Conservation (phyloP, 2,888 invertebrate species). For the Sinotaia quadrata region DNA sequence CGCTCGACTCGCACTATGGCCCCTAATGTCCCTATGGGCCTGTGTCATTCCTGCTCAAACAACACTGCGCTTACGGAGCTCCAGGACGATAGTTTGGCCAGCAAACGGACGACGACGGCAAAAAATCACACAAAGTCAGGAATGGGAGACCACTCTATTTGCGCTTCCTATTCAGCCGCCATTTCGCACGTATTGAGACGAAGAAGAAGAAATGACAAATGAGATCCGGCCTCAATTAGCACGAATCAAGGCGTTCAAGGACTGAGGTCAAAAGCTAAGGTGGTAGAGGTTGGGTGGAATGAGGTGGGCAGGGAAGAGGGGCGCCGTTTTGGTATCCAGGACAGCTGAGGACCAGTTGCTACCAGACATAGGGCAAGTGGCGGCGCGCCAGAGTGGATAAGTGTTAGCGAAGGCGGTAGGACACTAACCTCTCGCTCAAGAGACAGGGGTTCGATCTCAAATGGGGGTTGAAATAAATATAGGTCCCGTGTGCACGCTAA, state of each 20-base stretch:
- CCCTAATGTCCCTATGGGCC: too few relatives aligned
- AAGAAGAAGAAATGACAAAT: slow-evolving; percentile 29
- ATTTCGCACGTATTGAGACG: slow-evolving; percentile 29
- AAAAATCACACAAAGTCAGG: slow-evolving; percentile 34
- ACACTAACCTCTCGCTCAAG: too few relatives aligned
- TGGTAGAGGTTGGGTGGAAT: neutral
- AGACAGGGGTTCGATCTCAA: too few relatives aligned
- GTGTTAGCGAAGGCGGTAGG: too few relatives aligned
- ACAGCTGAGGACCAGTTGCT: too few relatives aligned
- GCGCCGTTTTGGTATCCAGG: too few relatives aligned
- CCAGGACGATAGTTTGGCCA: slow-evolving; percentile 36
- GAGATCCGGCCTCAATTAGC: slow-evolving; percentile 22
- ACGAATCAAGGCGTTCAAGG: neutral
- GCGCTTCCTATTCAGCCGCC: slow-evolving; percentile 29
- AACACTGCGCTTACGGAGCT: slow-evolving; percentile 36
- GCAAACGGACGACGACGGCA: slow-evolving; percentile 21
- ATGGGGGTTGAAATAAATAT: too few relatives aligned
- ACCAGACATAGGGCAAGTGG: too few relatives aligned
- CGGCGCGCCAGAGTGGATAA: too few relatives aligned
- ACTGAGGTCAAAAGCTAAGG: neutral
- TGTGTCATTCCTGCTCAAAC: slow-evolving; percentile 39
- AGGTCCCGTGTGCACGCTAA: too few relatives aligned
- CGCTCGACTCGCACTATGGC: too few relatives aligned
- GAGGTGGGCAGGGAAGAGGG: slow-evolving; percentile 7
- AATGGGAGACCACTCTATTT: slow-evolving; percentile 30